Base-by-base conservation (phyloP, 2,888 invertebrate genomes). In the Mallateleia sp. region DNA sequence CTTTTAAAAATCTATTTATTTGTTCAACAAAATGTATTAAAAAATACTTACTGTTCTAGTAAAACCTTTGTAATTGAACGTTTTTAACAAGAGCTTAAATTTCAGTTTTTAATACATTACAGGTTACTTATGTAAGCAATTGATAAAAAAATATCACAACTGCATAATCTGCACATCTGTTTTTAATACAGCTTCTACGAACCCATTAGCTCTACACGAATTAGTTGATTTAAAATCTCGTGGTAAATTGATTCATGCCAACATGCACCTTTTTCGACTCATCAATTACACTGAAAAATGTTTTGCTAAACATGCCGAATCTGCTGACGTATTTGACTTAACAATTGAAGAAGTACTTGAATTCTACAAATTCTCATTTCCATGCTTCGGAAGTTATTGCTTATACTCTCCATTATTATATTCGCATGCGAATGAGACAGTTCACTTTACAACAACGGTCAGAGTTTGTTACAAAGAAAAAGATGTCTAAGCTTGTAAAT, bases 331-430 rank as follows among this genome's bases (percentile, higher is more conserved):
- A 8, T 86, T 78, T 67, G 54, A 82, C 32, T 24, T 38, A 28
- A 66, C n/a, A n/a, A n/a, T n/a, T n/a, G n/a, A n/a, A n/a, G n/a
- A n/a, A n/a, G n/a, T n/a, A n/a, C n/a, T n/a, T n/a, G n/a, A n/a
- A n/a, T n/a, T n/a, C n/a, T n/a, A n/a, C n/a, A n/a, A n/a, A n/a
- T n/a, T n/a, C n/a, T n/a, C n/a, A n/a, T n/a, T n/a, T n/a, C n/a
- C n/a, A 87, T 75, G 83, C 64, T 15, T 72, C 75, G 7, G 64
- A 66, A 15, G 60, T 80, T 11, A 22, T 87, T 47, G 72, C 87
- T 14, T 84, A 79, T 56, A 54, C 71, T 11, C 18, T 87, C 1
- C 34, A 64, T 62, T 85, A 81, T 69, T 85, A 81, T 38, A 66
- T 81, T 24, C 54, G 81, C 9, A 56, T 82, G 58, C 47, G 75